phyloP scores from a whole-genome alignment of 2,113 vertebrate genomes.

The Butorides virescens region DNA sequence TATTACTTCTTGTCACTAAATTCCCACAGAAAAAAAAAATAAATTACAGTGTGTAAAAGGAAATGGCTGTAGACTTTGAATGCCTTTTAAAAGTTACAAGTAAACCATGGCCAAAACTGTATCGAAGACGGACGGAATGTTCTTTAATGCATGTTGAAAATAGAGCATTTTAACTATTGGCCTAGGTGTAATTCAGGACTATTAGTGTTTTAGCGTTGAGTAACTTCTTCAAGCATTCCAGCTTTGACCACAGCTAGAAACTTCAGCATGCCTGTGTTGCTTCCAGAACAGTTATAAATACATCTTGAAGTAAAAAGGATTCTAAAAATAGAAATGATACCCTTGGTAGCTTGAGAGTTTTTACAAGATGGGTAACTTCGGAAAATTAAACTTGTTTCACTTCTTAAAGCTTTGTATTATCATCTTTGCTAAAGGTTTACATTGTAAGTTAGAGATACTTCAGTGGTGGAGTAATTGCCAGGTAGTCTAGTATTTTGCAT shows the following conservation, averaged over 20 bases:
- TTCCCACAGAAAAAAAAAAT: not conserved
- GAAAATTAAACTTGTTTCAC: not conserved
- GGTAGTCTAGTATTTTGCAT: not conserved
- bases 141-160: not conserved
- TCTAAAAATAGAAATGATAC: conserved; percentile 6
- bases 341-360: not conserved
- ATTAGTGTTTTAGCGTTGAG: conserved; percentile 34
- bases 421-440: not conserved
- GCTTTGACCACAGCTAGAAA: conserved; percentile 48
- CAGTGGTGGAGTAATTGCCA: not conserved
- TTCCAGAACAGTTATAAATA: conserved; percentile 55
- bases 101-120: not conserved
- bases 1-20: not conserved
- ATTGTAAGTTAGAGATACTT: not conserved
- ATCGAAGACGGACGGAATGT: not conserved
- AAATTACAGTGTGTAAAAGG: not conserved
- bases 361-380: not conserved
- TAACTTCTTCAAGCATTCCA: conserved; percentile 57
- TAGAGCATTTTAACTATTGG: conserved; percentile 27
- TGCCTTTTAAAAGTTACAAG: not conserved
- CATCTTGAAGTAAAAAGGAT: conserved; percentile 14
- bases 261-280: conserved; percentile 40
- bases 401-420: not conserved
- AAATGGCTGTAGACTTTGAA: not conserved
- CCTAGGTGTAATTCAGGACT: conserved; percentile 31